phyloP scores from a whole-genome alignment of 2,113 vertebrate species.

The Sander vitreus region DNA sequence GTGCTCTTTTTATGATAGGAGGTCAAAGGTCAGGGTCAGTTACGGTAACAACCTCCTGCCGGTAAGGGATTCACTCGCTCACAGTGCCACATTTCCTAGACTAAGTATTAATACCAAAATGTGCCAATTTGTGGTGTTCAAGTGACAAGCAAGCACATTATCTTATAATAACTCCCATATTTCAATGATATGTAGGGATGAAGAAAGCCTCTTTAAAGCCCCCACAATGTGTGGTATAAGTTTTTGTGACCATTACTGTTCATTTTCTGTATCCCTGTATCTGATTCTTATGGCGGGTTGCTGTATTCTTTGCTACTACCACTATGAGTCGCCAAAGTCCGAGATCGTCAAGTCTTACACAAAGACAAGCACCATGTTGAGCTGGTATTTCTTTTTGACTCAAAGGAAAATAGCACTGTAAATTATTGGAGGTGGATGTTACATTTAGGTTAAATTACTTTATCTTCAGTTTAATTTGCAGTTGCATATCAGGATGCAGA shows the following conservation, averaged over 20 bases:
- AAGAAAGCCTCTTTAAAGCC: background rate
- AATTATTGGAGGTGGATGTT: background rate
- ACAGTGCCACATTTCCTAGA: no score
- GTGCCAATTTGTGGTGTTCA: background rate
- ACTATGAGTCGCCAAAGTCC: no score
- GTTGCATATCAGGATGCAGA: background rate
- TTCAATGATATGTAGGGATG: background rate
- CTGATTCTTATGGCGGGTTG: background rate
- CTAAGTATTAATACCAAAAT: background rate
- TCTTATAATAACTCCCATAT: background rate
- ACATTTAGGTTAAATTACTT: background rate
- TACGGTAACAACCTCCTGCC: background rate
- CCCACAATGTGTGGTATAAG: no score
- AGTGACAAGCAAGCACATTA: background rate
- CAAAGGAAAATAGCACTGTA: background rate
- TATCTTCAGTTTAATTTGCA: background rate
- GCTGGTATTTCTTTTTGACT: background rate
- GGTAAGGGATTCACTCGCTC: background rate
- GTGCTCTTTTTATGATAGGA: background rate
- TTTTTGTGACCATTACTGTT: background rate
- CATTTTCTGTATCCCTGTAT: background rate
- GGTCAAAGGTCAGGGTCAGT: slow-evolving; percentile 28
- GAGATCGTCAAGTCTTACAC: no score
- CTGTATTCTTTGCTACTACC: background rate
- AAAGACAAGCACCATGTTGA: no score